Evolutionary conservation across 2,113 vertebrate genomes (phyloP).

Genomic region (Phrynosoma blainvillii): DNA sequence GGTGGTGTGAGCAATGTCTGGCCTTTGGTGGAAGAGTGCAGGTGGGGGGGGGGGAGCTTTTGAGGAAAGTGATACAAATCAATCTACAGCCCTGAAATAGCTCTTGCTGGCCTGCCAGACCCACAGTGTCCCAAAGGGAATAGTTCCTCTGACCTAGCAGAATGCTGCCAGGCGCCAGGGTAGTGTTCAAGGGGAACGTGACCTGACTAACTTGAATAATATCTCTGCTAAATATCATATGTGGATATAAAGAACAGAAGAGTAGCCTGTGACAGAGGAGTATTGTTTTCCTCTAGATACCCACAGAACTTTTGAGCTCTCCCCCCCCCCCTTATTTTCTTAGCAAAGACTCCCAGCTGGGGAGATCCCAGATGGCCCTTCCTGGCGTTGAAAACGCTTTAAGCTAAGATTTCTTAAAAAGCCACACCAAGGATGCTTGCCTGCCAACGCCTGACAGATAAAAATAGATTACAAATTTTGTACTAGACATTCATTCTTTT

Average conservation of each 20-base stretch:
- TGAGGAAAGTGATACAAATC: neutral
- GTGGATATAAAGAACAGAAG: neutral
- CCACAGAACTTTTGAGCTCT: neutral
- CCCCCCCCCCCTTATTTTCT: neutral
- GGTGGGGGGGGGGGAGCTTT: no score
- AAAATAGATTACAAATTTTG: neutral
- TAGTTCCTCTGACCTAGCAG: neutral
- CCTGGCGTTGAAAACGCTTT: slow-evolving; percentile 5
- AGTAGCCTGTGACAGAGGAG: neutral
- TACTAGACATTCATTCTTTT: neutral
- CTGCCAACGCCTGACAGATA: neutral
- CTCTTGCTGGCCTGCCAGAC: neutral
- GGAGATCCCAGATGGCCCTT: neutral
- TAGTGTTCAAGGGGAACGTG: neutral
- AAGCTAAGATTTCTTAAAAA: neutral
- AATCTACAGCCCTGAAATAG: neutral
- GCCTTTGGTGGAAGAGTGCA: neutral
- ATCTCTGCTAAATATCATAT: neutral
- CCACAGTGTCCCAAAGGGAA: neutral
- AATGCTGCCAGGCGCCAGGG: neutral
- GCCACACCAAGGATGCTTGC: neutral
- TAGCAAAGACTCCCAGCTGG: neutral
- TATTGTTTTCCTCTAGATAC: neutral
- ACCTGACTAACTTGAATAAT: neutral
- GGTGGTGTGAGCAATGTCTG: neutral